Conservation (phyloP, 2,888 invertebrate genomes). For the Diplazon laetatorius region DNA sequence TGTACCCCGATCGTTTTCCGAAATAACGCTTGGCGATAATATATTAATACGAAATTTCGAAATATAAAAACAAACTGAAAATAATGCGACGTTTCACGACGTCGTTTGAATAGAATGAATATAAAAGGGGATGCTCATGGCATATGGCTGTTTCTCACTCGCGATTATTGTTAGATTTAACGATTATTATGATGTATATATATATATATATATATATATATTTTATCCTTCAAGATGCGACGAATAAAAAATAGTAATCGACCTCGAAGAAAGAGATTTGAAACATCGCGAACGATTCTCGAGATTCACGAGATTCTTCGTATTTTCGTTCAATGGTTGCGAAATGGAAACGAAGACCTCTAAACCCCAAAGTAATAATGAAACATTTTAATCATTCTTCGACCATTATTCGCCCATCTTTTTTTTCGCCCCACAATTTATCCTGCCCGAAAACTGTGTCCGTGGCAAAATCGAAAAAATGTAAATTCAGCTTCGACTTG, state of each 20-base stretch:
- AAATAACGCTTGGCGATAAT: slow-evolving; percentile 1
- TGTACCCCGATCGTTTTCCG: slow-evolving; percentile 17
- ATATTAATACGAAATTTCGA: slow-evolving; percentile 28
- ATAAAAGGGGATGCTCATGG: slow-evolving; percentile 26
- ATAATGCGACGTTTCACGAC: background rate
- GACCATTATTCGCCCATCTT: background rate
- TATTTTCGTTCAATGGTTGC: background rate
- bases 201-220: too few relatives aligned
- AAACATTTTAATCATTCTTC: background rate
- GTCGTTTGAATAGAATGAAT: slow-evolving; percentile 9
- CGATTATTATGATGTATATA: too few relatives aligned
- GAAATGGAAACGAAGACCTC: background rate
- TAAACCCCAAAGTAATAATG: background rate
- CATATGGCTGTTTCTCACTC: slow-evolving; percentile 15
- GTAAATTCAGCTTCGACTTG: too few relatives aligned
- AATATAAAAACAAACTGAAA: slow-evolving; percentile 12
- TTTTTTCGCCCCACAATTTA: background rate
- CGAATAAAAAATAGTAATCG: too few relatives aligned
- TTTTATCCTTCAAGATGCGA: background rate
- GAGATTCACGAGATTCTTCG: background rate
- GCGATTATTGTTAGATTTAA: slow-evolving; percentile 36
- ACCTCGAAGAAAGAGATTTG: background rate
- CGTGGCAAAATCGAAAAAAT: too few relatives aligned
- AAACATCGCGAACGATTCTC: background rate
- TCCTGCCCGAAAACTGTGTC: background rate